Conservation (phyloP, 2,113 vertebrate species). For the Catharus minimus region DNA sequence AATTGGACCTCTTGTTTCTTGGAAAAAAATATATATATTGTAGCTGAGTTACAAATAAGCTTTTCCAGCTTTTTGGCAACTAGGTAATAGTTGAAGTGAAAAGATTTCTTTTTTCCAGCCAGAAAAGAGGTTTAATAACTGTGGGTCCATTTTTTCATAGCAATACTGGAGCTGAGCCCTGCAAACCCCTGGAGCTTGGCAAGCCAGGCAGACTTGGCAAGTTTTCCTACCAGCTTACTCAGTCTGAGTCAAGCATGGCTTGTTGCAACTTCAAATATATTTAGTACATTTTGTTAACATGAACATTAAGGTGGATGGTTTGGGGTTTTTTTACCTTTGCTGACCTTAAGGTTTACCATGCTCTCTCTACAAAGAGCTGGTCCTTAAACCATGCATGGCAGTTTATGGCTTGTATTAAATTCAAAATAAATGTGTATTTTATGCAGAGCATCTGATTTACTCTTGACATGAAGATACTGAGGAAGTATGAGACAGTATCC, state of each 20-base stretch:
- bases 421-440: neutral
- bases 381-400: neutral
- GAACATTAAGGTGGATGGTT: neutral
- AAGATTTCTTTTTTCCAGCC: constrained; percentile 58
- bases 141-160: constrained; percentile 68
- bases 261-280: constrained; percentile 32
- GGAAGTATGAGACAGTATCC: neutral
- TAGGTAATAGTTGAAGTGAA: constrained; percentile 68
- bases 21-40: neutral
- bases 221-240: constrained; percentile 45
- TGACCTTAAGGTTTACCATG: neutral
- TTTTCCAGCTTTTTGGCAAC: constrained; percentile 64
- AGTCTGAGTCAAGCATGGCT: constrained; percentile 48
- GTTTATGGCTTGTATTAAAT: neutral
- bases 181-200: constrained; percentile 77
- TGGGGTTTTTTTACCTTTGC: neutral
- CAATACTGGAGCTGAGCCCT: constrained; percentile 53
- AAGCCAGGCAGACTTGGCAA: constrained; percentile 60
- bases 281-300: constrained; percentile 60
- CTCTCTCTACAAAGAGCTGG: neutral
- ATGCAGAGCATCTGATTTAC: neutral
- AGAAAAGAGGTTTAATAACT: constrained; percentile 73
- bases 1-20: constrained; percentile 16
- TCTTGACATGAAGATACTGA: neutral
- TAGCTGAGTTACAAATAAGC: constrained; percentile 31